These are phyloP conservation scores for Apostichopus parvimensis DNA, from an alignment of 35 echinoderm and acorn worm species.

Conservation along the genomic window DNA sequence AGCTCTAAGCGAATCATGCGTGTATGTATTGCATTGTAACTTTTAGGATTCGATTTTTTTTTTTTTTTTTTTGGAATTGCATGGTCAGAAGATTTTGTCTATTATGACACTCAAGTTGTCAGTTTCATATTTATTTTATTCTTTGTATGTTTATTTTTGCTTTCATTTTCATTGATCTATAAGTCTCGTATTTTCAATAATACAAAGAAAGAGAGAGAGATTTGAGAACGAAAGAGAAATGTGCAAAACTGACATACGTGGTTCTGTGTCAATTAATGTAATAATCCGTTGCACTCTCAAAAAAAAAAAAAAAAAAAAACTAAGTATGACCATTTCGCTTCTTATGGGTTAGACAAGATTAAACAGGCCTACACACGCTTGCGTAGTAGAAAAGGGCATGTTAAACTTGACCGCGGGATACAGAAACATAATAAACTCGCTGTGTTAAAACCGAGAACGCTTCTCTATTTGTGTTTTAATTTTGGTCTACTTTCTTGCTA, in stretches of 20 bases:
- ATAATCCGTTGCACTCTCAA: no score
- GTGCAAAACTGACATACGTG: no score
- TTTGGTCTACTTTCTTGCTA: background rate
- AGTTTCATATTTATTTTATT: background rate
- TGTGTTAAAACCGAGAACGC: background rate
- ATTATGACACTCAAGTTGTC: constrained; percentile 1
- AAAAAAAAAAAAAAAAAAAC: no score
- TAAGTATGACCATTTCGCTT: no score
- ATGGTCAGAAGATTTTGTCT: background rate
- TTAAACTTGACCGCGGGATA: constrained; percentile 4
- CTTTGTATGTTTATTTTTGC: no score
- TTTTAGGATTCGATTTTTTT: background rate
- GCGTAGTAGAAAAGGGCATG: background rate
- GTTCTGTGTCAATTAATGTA: no score
- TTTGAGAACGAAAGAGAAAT: no score
- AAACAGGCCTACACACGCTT: background rate
- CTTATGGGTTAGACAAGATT: no score
- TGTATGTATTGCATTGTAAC: constrained; percentile 9
- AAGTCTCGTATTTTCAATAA: no score
- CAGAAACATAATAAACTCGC: background rate
- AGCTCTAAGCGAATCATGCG: background rate
- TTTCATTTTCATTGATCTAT: no score
- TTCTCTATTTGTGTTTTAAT: background rate
- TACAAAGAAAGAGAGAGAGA: no score
- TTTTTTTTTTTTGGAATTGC: background rate